phyloP scores from a whole-genome alignment of 2,888 invertebrate genomes.

The Caenorhabditis wallacei region DNA sequence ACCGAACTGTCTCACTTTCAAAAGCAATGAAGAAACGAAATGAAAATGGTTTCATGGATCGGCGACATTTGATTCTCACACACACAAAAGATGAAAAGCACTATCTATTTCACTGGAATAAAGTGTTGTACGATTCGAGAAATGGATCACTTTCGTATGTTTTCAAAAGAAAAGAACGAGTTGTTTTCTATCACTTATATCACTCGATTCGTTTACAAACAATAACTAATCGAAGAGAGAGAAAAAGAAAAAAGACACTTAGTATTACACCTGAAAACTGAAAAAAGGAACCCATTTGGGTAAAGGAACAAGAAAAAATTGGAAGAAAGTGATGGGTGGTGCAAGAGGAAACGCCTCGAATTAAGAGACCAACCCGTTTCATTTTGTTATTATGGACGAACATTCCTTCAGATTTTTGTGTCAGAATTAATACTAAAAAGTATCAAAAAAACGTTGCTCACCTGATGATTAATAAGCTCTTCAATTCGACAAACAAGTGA shows the following conservation, averaged over 20 bases:
- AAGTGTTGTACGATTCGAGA: slow-evolving; percentile 29
- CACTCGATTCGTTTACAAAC: slow-evolving; percentile 44
- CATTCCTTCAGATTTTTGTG: no score
- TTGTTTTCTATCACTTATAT: slow-evolving; percentile 30
- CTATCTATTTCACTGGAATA: slow-evolving; percentile 8
- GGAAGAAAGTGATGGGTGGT: neutral
- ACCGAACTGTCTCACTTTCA: slow-evolving; percentile 50
- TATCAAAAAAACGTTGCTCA: no score
- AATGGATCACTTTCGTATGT: slow-evolving; percentile 20
- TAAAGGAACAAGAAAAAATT: slow-evolving; percentile 15
- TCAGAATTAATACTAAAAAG: no score
- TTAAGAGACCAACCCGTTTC: slow-evolving; percentile 36
- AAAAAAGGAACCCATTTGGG: slow-evolving; percentile 39
- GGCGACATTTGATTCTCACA: slow-evolving; percentile 8
- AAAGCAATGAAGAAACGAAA: slow-evolving; percentile 22
- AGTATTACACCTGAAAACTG: slow-evolving; percentile 35
- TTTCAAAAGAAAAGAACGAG: slow-evolving; percentile 3
- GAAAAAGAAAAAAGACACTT: slow-evolving; percentile 5
- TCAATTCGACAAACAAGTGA: slow-evolving; percentile 72
- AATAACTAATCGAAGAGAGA: slow-evolving; percentile 29
- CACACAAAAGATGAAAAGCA: slow-evolving; percentile 13
- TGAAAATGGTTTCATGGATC: slow-evolving; percentile 52
- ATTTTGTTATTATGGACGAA: neutral
- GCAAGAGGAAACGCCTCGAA: slow-evolving; percentile 46
- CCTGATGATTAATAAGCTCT: slow-evolving; percentile 68